Base-by-base conservation (phyloP, 2,888 invertebrate species). In the Ectemnius cavifrons region DNA sequence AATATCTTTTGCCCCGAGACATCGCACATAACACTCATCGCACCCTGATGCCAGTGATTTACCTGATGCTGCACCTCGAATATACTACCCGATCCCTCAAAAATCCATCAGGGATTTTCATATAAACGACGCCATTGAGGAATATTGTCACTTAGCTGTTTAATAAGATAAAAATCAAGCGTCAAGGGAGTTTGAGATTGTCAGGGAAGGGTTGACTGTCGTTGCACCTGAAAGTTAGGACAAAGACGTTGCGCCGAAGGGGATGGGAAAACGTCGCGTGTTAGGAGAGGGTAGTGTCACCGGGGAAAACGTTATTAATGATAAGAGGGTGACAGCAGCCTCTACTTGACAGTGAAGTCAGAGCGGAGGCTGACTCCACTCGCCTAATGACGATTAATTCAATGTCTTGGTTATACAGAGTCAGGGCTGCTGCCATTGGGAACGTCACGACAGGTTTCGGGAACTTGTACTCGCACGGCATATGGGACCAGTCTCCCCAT, bases 351-450 rank as follows among this genome's bases (percentile, higher is more conserved):
- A 63, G 46, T 65, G 73, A 60, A 77, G 70, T 64, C 76, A 60
- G 65, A 68, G 37, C 63, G 73, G 11, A 18, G 23, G 70, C 63
- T 49, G 76, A 74, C 71, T 62, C 67, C 58, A 65, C 72, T 59
- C 63, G 78, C 69, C 81, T 83, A 84, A 83, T 84, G 83, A 83
- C 83, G 81, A 83, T 83, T 84, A 83, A 83, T 83, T 83, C 80
- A 79, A 83, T 73, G 79, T 84, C 85, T 81, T 79, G 67, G 75
- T 70, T 61, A 61, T 63, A 62, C 16, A 13, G 73, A 73, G 69
- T 52, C 52, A 67, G 61, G 59, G 23, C 63, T 64, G 64, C 75
- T 71, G 69, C 28, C 13, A 46, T 28, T 52, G 45, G 56, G 18
- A 45, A 63, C 58, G 46, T 58, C 67, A 56, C 67, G 80, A 75